Evolutionary conservation across 2,797 vertebrate genomes (phyloP).

Genomic region (Sebastes kiyomatsui): DNA sequence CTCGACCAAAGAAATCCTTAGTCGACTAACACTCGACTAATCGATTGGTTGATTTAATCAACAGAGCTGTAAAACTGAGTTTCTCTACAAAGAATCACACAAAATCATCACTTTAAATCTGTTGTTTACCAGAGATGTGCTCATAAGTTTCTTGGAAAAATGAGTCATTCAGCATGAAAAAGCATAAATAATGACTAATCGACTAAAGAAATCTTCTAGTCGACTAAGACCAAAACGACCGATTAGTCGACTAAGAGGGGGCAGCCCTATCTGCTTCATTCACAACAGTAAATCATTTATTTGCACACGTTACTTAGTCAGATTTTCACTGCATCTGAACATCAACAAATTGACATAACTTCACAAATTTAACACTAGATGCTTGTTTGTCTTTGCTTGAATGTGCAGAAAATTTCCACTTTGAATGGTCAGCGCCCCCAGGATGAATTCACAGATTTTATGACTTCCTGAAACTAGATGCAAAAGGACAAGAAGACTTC

Average conservation of each 20-base stretch:
- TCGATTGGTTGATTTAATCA: rapidly evolving
- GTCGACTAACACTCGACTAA: no score
- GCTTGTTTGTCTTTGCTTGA: not conserved
- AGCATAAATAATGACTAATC: no score
- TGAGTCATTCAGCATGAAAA: no score
- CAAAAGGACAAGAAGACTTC: not conserved
- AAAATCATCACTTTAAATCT: no score
- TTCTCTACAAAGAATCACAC: no score
- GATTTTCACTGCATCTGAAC: not conserved
- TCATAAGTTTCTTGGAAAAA: no score
- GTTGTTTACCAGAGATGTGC: no score
- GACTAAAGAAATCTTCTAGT: no score
- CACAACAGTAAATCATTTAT: not conserved
- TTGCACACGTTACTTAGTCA: not conserved
- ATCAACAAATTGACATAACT: not conserved
- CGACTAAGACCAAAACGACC: rapidly evolving
- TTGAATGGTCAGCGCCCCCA: not conserved
- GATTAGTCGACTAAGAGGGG: no score
- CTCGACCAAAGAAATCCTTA: no score
- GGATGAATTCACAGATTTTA: not conserved
- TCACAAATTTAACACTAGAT: rapidly evolving
- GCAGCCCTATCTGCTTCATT: no score
- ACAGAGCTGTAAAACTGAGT: no score
- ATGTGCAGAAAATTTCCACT: not conserved
- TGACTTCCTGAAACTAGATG: not conserved